Evolutionary conservation across 2,113 vertebrate species (phyloP).

Genomic region (Lagopus leucura): DNA sequence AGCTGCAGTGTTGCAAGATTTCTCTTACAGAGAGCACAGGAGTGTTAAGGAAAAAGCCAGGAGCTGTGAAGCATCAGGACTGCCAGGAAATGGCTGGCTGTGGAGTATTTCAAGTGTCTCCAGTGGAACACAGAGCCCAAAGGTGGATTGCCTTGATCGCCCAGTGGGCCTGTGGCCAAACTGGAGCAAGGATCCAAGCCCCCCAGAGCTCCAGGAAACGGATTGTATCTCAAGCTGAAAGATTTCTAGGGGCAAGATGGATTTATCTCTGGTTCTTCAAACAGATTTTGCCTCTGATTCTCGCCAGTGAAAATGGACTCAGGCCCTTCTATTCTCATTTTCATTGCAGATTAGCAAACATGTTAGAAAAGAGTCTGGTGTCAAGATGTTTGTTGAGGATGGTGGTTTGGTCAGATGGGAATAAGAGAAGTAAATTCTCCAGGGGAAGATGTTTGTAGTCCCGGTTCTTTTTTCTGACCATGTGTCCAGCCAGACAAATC

Average conservation of each 20-base stretch:
- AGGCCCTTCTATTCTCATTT: background rate
- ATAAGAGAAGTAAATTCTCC: constrained; percentile 36
- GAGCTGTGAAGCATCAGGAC: background rate
- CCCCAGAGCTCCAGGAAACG: background rate
- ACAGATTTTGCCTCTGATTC: background rate
- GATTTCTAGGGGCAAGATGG: background rate
- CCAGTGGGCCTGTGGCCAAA: background rate
- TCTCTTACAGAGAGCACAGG: background rate
- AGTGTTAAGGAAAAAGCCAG: background rate
- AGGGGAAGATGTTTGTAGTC: constrained; percentile 17
- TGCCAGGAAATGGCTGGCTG: constrained; percentile 22
- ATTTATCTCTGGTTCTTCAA: background rate
- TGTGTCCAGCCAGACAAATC: constrained; percentile 39
- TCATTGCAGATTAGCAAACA: background rate
- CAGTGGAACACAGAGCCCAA: background rate
- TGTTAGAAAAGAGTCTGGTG: constrained; percentile 10
- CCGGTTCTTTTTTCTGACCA: constrained; percentile 41
- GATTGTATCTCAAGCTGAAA: background rate
- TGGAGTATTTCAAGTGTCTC: background rate
- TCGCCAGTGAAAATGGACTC: background rate
- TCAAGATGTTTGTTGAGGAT: constrained; percentile 44
- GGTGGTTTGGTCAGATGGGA: constrained; percentile 40
- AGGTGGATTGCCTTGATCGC: background rate
- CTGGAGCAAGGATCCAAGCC: background rate
- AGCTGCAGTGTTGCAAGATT: constrained; percentile 14